Evolutionary conservation across 1,140 invertebrate species (phyloP), one percentile per base, ranked within the genome.

Genomic region (Zaprionus vittiger): DNA sequence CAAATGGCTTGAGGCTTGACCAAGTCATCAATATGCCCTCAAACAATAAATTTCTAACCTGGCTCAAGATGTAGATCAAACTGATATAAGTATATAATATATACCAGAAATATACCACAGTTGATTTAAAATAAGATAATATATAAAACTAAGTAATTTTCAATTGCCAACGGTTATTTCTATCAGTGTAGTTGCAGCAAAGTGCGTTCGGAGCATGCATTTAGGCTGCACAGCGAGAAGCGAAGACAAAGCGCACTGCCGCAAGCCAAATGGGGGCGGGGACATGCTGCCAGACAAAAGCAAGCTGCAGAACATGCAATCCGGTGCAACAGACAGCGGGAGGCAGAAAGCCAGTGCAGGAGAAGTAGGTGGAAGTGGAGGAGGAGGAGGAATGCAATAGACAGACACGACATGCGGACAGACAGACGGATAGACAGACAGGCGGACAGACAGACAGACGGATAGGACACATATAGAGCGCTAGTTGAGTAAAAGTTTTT

Each of bases 11-110:
- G 4, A 87, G 92, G 9, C 92, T 98, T 15, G 93, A 95, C 34
- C 92, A 95, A 62, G 95, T 95, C 15, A 83, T 95, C 83, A 95
- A 97, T 84, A 96, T 98, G 96, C 97, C 97, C 22, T 95, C 97
- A 17, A 98, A 98, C 93, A 98, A 98, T 93, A 96, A 97, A 89
- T 96, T 95, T 70, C 93, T 98, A 17, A 94, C 97, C 68, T 98
- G 96, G 96, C 94, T 95, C 79, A 97, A 96, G 87, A 54, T 78
- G 44, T 84, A 41, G 38, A 31, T 11, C 9, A 31, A 31, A 11
- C 9, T 31, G 9, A 31, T 11, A 31, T 31, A 11, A 11, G 3
- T 31, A 31, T 0, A 11, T 28, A 0, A 9, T 31, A 31, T 31
- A 31, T 31, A 31, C 28, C 2, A 11, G 31, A 34, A 34, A 34